Conservation (phyloP, 2,797 vertebrate species). For the Crenichthys baileyi region DNA sequence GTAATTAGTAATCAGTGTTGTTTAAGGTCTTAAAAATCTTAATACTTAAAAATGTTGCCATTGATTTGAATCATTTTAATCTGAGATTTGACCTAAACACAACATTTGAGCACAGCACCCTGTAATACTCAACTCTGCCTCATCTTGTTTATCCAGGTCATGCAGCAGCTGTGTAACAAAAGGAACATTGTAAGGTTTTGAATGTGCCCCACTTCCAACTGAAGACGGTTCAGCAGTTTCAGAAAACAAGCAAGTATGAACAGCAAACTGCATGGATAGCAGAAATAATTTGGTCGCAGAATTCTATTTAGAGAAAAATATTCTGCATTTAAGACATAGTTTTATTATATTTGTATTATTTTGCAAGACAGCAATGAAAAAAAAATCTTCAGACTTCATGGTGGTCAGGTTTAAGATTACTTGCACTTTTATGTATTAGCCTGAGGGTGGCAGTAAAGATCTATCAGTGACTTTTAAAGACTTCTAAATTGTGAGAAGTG, state of each 20-base stretch:
- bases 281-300: background rate
- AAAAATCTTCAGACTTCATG: background rate
- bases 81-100: background rate
- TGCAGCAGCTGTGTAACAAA: slow-evolving; percentile 51
- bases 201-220: slow-evolving; percentile 26
- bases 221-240: slow-evolving; percentile 14
- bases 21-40: background rate
- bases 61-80: background rate
- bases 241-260: background rate
- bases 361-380: background rate
- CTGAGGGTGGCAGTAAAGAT: slow-evolving; percentile 69
- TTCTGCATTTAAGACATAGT: background rate
- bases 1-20: background rate
- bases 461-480: slow-evolving; percentile 41
- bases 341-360: background rate
- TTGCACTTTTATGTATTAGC: slow-evolving; percentile 26
- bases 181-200: slow-evolving; percentile 22
- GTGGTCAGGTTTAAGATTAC: background rate
- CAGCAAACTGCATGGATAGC: background rate
- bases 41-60: background rate
- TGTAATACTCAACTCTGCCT: slow-evolving; percentile 32
- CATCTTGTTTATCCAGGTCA: slow-evolving; percentile 64
- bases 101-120: slow-evolving; percentile 1
- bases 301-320: background rate
- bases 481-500: slow-evolving; percentile 23